These are phyloP conservation scores for Leistus spinibarbis DNA, from an alignment of 2,888 invertebrate species.

Conservation along the genomic window DNA sequence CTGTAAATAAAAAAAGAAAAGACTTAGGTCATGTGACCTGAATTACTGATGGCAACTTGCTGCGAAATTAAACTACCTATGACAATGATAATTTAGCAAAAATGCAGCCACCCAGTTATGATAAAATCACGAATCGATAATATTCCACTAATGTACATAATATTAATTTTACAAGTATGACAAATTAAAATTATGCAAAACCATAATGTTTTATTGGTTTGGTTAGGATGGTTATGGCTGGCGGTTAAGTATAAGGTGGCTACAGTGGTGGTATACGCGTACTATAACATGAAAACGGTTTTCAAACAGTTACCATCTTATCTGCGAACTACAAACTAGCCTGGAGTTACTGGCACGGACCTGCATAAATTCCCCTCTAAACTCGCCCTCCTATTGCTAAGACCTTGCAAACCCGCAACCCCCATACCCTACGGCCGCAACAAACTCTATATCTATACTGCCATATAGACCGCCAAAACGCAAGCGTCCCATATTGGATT, in stretches of 20 bases:
- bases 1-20: too few relatives aligned
- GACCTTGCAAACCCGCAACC: background rate
- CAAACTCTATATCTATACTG: background rate
- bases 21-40: too few relatives aligned
- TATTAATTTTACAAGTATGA: background rate
- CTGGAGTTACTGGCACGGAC: slow-evolving; percentile 40
- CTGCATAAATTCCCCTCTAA: slow-evolving; percentile 38
- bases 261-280: background rate
- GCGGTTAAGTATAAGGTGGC: background rate
- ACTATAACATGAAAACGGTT: slow-evolving; percentile 30
- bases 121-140: too few relatives aligned
- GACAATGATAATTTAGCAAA: too few relatives aligned
- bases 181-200: background rate
- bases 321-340: slow-evolving; percentile 41
- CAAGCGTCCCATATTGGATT: background rate
- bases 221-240: background rate
- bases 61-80: too few relatives aligned
- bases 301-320: slow-evolving; percentile 32
- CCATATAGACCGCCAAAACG: background rate
- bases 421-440: slow-evolving; percentile 8
- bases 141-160: background rate
- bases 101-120: too few relatives aligned
- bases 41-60: too few relatives aligned
- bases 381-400: slow-evolving; percentile 16
- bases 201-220: background rate